These are phyloP conservation scores for Phalloptychus januarius DNA, from an alignment of 2,797 vertebrate genomes.

Conservation along the genomic window DNA sequence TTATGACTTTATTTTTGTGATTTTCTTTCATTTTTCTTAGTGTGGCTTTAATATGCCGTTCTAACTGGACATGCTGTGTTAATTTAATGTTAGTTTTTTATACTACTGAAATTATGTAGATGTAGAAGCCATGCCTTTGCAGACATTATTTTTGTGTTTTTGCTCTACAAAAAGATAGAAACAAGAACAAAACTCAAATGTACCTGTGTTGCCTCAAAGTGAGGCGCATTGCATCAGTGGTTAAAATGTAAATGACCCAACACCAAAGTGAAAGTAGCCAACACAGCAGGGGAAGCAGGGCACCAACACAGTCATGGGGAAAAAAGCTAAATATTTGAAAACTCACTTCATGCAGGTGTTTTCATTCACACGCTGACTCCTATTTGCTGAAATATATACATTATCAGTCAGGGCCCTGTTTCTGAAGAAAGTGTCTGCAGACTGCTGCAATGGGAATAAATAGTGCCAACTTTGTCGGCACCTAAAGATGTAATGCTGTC, in stretches of 20 bases:
- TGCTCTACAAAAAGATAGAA: neutral
- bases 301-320: neutral
- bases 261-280: conserved; percentile 4
- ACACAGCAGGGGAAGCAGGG: conserved; percentile 5
- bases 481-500: conserved; percentile 40
- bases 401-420: conserved; percentile 52
- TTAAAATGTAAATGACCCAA: conserved; percentile 22
- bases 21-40: too few relatives aligned
- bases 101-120: neutral
- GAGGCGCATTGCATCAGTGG: conserved; percentile 31
- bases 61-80: too few relatives aligned
- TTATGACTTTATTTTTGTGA: too few relatives aligned
- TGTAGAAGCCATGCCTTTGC: neutral
- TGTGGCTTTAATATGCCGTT: too few relatives aligned
- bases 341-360: conserved; percentile 34
- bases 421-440: conserved; percentile 41
- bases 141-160: neutral
- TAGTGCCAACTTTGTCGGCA: conserved; percentile 57
- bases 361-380: conserved; percentile 42
- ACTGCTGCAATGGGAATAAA: conserved; percentile 50
- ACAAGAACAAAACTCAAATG: conserved; percentile 2
- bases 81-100: too few relatives aligned
- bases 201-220: conserved; percentile 22
- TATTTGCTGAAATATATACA: conserved; percentile 54
- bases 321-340: conserved; percentile 31